Evolutionary conservation across 2,113 vertebrate genomes (phyloP), one percentile per base, ranked within the genome.

Genomic region (Sclerurus mexicanus): DNA sequence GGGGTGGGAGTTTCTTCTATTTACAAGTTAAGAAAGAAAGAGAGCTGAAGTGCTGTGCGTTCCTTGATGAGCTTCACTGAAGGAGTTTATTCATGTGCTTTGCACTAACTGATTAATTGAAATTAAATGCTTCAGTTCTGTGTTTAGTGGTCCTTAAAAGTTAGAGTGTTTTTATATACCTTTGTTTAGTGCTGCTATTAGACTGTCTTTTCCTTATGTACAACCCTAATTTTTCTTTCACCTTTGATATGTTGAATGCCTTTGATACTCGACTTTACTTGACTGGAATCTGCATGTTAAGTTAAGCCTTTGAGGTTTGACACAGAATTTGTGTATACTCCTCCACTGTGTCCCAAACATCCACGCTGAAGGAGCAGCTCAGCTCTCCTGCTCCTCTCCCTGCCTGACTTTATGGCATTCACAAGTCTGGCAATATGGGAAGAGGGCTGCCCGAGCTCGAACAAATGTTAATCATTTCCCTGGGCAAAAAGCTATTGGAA

Each of bases 331-430:
- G 37, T 18, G 66, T 14, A 3, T 20, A 0, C 3, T 33, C 9
- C 28, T 68, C 47, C 8, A 0, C 3, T 3, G 1, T 8, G 28
- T 56, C 27, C 33, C 22, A 14, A 28, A 4, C 0, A 13, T 6
- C 35, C 7, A 13, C 31, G 69, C 63, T 31, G 63, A 39, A 19
- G 60, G 55, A 47, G 42, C 35, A 20, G 24, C 6, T 6, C 58
- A 15, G 58, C 44, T 59, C 40, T 42, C 13, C 37, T 13, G 35
- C 33, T 66, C 12, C 66, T 40, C 16, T 30, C 28, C 75, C 50
- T 66, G 62, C 62, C 21, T 46, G 62, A 66, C 47, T 44, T 52
- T 3, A 24, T 49, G 73, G 66, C 39, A 5, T 6, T 30, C 47
- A 9, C 39, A 14, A n/a, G 5, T 11, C 75, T 6, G 16, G 21